A percentile compares a stretch with the other conserved stretches of the same genome.
Evolutionary conservation across 2,797 vertebrate species (phyloP).

Genomic region (Heteromormyrus szaboi): DNA sequence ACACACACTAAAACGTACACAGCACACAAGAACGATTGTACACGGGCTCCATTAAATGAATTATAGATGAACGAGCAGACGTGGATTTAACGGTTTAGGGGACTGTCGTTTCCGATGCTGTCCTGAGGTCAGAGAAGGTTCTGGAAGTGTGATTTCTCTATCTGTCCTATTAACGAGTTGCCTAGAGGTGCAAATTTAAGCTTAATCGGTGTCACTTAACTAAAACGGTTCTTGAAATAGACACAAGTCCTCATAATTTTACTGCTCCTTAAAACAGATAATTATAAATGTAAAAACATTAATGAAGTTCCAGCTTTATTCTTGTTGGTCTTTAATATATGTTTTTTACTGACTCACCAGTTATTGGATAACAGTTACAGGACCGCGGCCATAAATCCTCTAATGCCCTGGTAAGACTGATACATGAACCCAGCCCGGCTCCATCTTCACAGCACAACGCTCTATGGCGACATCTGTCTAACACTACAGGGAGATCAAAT

Average conservation of each 20-base stretch:
- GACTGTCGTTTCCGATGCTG: constrained; percentile 60
- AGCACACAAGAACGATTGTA: constrained; percentile 17
- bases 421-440: neutral
- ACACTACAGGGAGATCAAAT: neutral
- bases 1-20: neutral
- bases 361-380: neutral
- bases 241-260: constrained; percentile 55
- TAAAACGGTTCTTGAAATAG: constrained; percentile 59
- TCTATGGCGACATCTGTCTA: neutral
- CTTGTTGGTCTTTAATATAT: neutral
- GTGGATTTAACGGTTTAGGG: constrained; percentile 60
- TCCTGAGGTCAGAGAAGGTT: constrained; percentile 74
- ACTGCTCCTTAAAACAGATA: constrained; percentile 67
- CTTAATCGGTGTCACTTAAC: constrained; percentile 98
- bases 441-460: neutral
- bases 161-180: constrained; percentile 93
- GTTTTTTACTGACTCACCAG: neutral
- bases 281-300: constrained; percentile 70
- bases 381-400: neutral
- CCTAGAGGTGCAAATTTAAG: constrained; percentile 94
- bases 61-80: constrained; percentile 65
- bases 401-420: neutral
- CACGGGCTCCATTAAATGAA: constrained; percentile 59
- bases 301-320: constrained; percentile 67
- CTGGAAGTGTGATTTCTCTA: constrained; percentile 73